Base-by-base conservation (phyloP, 1,140 invertebrate species). In the Euglossa dilemma region DNA sequence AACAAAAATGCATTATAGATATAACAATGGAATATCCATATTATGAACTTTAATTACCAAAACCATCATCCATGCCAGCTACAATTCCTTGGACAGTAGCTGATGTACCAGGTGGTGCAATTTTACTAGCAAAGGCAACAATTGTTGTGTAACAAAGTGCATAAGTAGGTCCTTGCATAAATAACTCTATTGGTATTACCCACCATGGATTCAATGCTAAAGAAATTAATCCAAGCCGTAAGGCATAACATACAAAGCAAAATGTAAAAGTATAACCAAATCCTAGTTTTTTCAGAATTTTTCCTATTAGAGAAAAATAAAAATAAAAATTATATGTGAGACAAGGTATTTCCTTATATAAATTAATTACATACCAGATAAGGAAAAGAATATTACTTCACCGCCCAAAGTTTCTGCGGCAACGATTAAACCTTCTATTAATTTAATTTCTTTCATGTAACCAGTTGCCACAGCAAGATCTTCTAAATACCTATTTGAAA, bases 81-180 rank as follows among this genome's bases (percentile, higher is more conserved):
- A 97, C 96, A 57, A 98, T 95, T 2, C 97, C 97, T 91, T 98
- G 97, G 28, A 97, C 96, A 0, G 97, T 97, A 6, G 97, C 97
- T 7, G 97, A 97, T n/a, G 97, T 96, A 1, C 97, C 97, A 0
- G 96, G 95, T 2, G 97, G 97, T 0, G 97, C 95, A 28, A 97
- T 94, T 9, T 95, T 95, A 54, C 96, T 97, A 2, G 97, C 97
- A 89, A 97, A 97, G 0, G 96, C 96, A 9, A 97, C 97, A 54
- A 97, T 97, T 3, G 96, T 96, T 0, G 97, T 96, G 86, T 97
- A 98, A 84, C 96, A 96, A 0, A 98, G 92, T 0, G 97, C 97
- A 92, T 97, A 98, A 9, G 97, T 96, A 0, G 97, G 96, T 0
- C 97, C 97, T 92, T 97, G 97, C 94, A 97, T 96, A 81, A 96